Evolutionary conservation across 2,113 vertebrate genomes (phyloP), one percentile per base, ranked within the genome.

Genomic region (Bucco capensis): DNA sequence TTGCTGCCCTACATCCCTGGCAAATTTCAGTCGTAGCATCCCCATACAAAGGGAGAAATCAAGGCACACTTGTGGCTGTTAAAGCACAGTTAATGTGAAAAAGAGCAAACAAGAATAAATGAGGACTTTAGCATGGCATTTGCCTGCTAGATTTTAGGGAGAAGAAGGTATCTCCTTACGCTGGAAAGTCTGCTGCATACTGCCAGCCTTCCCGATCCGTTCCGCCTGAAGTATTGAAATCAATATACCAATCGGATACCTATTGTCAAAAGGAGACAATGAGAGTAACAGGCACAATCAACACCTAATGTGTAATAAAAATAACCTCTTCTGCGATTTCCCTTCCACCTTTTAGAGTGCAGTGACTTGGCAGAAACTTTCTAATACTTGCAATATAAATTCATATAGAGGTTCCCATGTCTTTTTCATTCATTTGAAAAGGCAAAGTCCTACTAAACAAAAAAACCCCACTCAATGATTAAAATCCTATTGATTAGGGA

Each of bases 181-280:
- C 98, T 65, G 99, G 99, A 82, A 99, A 99, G 96, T 99, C 99
- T 10, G 98, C 98, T 64, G 99, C 99, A 1, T 98, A 99, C 89
- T 99, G 99, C 99, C 99, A 99, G 77, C 99, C 99, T 53, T 99
- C 99, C 64, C 96, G 97, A 94, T 99, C 99, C 0, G 99, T 98
- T 78, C 99, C 98, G 0, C 98, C 98, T 0, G 97, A 93, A 9
- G 98, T 73, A 23, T 97, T 97, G 94, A 99, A 99, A 96, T 99
- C 99, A 10, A 98, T 90, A 4, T 96, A 96, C 99, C 99, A 99
- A 6, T 99, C 99, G 0, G 98, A 98, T 14, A 98, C 98, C 99
- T 99, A n/a, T 21, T 70, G 66, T 47, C 53, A 87, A 33, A 53
- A 37, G 1, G 51, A 83, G 57, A 90, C 71, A 83, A 5, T 24